Evolutionary conservation across 2,113 vertebrate species (phyloP), one percentile per base, ranked within the genome.

Genomic region (Cygnus atratus): DNA sequence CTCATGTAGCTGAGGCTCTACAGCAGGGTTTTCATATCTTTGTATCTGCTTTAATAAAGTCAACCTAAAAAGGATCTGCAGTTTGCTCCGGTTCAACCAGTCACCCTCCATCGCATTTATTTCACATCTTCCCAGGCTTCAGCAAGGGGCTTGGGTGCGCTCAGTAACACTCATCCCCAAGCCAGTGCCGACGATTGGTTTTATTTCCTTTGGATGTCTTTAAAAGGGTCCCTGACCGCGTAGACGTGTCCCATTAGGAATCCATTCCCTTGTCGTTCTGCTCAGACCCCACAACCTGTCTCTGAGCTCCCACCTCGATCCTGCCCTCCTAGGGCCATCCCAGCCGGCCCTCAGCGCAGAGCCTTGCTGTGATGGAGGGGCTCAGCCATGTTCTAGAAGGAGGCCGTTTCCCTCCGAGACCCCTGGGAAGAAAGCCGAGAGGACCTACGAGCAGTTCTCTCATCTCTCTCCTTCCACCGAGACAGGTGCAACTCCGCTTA

Each of bases 371-470:
- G 66, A 35, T 5, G 5, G 35, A 12, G 6, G 25, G 20, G 2
- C 35, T 37, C 54, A 9, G 37, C 24, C n/a, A 0, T 0, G 0
- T 1, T 3, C 17, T 31, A 41, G 52, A 31, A 14, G 35, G 66
- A 68, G 68, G 18, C 48, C 0, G 0, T 20, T 82, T 58, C 9
- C 58, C 66, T 76, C 54, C 63, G 11, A 44, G 31, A 8, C 8
- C 33, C 14, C 6, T 29, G 20, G 29, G 20, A 61, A 22, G 16
- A 29, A 18, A 84, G 68, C 78, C 41, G 22, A 33, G 74, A 84
- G 43, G 18, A 48, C 70, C 85, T 75, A 4, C 61, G 50, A 6
- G 43, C 78, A 35, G 22, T 85, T 92, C 24, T 19, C 76, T 92
- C 91, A 63, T 82, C 88, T 41, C 21, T 88, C 81, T 70, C 75